These are phyloP conservation scores for Grus americana DNA, from an alignment of 2,113 vertebrate species.

Conservation along the genomic window DNA sequence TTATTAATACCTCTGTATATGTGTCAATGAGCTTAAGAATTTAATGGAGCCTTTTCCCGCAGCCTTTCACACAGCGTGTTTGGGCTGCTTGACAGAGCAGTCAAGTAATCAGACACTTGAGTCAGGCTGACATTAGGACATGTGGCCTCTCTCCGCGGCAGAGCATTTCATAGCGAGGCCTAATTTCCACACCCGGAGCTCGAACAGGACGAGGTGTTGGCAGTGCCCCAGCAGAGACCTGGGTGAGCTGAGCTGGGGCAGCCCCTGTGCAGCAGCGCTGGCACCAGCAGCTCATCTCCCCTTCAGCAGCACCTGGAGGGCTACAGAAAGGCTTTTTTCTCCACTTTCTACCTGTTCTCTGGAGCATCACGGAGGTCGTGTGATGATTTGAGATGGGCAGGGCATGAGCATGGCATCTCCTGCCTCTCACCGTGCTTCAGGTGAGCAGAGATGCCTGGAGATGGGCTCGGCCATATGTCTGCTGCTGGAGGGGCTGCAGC, in stretches of 20 bases:
- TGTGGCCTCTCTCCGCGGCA: background rate
- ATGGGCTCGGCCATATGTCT: accelerated
- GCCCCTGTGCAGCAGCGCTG: background rate
- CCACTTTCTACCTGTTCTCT: background rate
- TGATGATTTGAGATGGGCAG: background rate
- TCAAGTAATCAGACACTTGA: background rate
- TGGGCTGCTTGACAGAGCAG: background rate
- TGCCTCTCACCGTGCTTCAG: accelerated
- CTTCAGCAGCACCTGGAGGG: background rate
- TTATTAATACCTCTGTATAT: conserved; percentile 50
- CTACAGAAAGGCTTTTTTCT: background rate
- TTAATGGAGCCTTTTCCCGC: conserved; percentile 24
- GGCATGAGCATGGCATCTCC: background rate
- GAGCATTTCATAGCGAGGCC: background rate
- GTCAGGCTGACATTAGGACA: background rate
- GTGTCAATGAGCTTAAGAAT: conserved; percentile 49
- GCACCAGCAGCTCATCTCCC: background rate
- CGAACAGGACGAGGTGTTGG: accelerated
- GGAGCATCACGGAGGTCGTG: background rate
- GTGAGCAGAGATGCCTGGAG: background rate
- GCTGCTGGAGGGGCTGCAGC: background rate
- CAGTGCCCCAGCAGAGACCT: background rate
- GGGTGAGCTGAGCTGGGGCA: background rate
- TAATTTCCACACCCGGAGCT: background rate
- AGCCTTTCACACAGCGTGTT: background rate